These are phyloP conservation scores for Protobothrops flavoviridis DNA, from an alignment of 2,113 vertebrate genomes.

Conservation along the genomic window DNA sequence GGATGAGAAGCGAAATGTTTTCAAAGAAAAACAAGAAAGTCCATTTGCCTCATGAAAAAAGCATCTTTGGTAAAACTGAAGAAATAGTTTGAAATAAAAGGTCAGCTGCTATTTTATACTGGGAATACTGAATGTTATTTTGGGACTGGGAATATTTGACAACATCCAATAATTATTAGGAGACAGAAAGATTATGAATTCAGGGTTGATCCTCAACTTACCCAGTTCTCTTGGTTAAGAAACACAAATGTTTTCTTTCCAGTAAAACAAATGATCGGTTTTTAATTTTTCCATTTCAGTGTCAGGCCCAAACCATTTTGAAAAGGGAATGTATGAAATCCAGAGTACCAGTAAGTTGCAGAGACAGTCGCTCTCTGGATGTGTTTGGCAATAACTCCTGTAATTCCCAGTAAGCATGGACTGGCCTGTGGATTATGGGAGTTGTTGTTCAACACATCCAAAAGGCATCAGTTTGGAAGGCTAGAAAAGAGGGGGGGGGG, in stretches of 20 bases:
- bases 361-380: neutral
- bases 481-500: neutral
- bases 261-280: neutral
- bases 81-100: neutral
- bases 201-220: neutral
- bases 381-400: neutral
- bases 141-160: neutral
- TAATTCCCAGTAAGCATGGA: neutral
- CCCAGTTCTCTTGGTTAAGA: neutral
- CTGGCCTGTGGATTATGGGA: neutral
- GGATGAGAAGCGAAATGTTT: no score
- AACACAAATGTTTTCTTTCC: neutral
- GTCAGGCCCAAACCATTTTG: neutral
- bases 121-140: neutral
- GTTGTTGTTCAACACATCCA: neutral
- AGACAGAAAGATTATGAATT: neutral
- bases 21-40: no score
- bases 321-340: neutral
- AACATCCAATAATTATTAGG: neutral
- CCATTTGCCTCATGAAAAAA: neutral
- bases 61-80: neutral
- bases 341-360: neutral
- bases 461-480: neutral
- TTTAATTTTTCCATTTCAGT: neutral
- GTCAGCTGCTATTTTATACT: neutral